A percentile compares a stretch with the other conserved stretches of the same genome.
These are phyloP conservation scores for Drosophila teissieri DNA, from an alignment of 1,140 invertebrate species.

Conservation along the genomic window DNA sequence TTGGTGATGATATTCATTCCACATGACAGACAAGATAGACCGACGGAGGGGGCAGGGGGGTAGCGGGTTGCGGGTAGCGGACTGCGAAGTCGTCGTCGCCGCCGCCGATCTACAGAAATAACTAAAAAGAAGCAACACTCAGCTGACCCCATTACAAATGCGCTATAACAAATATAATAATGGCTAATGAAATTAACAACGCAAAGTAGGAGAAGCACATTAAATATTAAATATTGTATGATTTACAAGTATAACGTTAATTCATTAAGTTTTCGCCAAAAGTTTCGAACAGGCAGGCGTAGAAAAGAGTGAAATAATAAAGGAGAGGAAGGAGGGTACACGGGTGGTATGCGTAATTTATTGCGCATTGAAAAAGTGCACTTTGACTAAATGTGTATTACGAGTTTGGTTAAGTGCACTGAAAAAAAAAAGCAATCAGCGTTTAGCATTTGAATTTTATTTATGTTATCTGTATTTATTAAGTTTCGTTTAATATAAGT, in stretches of 20 bases:
- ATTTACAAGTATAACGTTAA: slow-evolving; percentile 46
- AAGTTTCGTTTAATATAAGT: no score
- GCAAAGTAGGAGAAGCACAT: slow-evolving; percentile 15
- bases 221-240: slow-evolving; percentile 42
- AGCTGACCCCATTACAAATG: slow-evolving; percentile 69
- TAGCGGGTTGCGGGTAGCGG: background rate
- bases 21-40: slow-evolving; percentile 41
- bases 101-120: slow-evolving; percentile 46
- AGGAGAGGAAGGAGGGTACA: background rate
- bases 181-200: slow-evolving; percentile 32
- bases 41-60: slow-evolving; percentile 10
- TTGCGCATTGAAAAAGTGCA: slow-evolving; percentile 77
- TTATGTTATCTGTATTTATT: no score
- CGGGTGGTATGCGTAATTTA: slow-evolving; percentile 63
- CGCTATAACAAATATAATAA: slow-evolving; percentile 35
- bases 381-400: slow-evolving; percentile 55
- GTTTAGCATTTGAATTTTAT: no score
- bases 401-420: slow-evolving; percentile 10
- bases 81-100: slow-evolving; percentile 12
- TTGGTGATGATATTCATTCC: slow-evolving; percentile 47
- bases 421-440: slow-evolving; percentile 1
- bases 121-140: slow-evolving; percentile 43
- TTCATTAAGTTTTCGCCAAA: slow-evolving; percentile 53
- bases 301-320: background rate
- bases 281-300: background rate